Evolutionary conservation across 2,888 invertebrate species (phyloP).

Genomic region (Sphaerophoria rueppellii): DNA sequence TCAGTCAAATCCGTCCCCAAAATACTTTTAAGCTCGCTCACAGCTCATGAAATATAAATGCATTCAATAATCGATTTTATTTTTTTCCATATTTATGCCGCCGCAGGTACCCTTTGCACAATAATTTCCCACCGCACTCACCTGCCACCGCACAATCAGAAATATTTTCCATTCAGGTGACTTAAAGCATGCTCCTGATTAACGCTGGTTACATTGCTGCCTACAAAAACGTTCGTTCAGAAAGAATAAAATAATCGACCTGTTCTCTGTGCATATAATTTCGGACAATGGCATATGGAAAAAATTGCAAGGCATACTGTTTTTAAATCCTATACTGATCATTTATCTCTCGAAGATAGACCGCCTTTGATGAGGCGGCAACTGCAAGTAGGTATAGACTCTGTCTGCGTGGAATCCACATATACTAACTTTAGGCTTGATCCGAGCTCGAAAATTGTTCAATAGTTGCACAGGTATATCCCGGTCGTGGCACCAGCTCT

Average conservation of each 20-base stretch:
- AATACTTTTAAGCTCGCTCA: neutral
- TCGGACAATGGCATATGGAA: conserved; percentile 64
- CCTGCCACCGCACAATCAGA: conserved; percentile 49
- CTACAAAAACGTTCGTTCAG: conserved; percentile 62
- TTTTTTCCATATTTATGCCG: neutral
- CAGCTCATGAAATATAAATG: conserved; percentile 45
- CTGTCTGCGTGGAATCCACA: conserved; percentile 5
- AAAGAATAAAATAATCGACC: conserved; percentile 41
- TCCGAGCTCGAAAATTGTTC: conserved; percentile 68
- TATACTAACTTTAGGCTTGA: conserved; percentile 53
- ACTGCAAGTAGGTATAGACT: neutral
- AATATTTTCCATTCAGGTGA: conserved; percentile 43
- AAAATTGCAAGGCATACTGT: conserved; percentile 51
- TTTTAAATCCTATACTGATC: conserved; percentile 67
- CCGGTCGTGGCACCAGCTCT: conserved; percentile 10
- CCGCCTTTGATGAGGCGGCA: conserved; percentile 73
- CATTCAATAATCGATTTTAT: conserved; percentile 54
- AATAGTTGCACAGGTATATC: conserved; percentile 67
- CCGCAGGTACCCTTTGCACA: conserved; percentile 15
- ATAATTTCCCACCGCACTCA: conserved; percentile 21
- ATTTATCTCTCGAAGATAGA: conserved; percentile 64
- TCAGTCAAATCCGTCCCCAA: conserved; percentile 32
- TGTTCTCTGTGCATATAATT: conserved; percentile 45
- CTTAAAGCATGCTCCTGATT: conserved; percentile 73
- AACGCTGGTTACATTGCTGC: conserved; percentile 71